Evolutionary conservation across 2,797 vertebrate species (phyloP), one percentile per base, ranked within the genome.

Genomic region (Platyrinchus mystaceus): DNA sequence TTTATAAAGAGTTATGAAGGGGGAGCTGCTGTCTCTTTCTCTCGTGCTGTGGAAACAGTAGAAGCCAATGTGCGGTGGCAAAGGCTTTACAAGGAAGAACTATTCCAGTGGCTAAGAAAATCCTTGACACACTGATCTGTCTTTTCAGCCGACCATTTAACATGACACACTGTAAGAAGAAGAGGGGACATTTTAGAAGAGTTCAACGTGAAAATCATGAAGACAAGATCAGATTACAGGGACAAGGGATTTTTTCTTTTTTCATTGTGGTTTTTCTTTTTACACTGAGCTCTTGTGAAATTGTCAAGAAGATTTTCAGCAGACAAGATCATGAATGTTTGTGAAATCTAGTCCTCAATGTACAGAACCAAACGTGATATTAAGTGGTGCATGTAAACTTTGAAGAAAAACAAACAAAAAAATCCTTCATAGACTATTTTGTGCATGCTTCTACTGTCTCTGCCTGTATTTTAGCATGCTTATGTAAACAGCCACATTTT

Each of bases 51-150:
- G 93, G 99, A 99, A 98, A 99, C 99, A 5, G 99, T 99, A 2
- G 98, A 99, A 97, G 98, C 99, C 79, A 99, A 99, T 41, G 99
- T 99, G 41, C 98, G 97, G 89, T 99, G 99, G 99, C 99, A 99
- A 97, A 98, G 97, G 82, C 98, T 99, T 90, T 98, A 99, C 94
- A 98, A 98, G 92, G 98, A 99, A 80, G 98, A 98, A 96, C 98
- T 99, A 81, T 99, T 98, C 97, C 99, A 99, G 75, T 99, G 99
- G 99, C 98, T 99, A 84, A 98, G 98, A 90, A 98, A 98, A 97
- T 98, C 98, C 68, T 87, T 98, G 94, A 97, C 96, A 62, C 97
- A 97, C 41, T 98, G 91, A 94, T 83, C 81, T 62, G 44, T 90
- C 18, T 86, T 89, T 90, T 77, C 50, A 79, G 23, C 22, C 3